These are phyloP conservation scores for Cyanoramphus novaezelandiae DNA, from an alignment of 2,113 vertebrate genomes.

Conservation along the genomic window DNA sequence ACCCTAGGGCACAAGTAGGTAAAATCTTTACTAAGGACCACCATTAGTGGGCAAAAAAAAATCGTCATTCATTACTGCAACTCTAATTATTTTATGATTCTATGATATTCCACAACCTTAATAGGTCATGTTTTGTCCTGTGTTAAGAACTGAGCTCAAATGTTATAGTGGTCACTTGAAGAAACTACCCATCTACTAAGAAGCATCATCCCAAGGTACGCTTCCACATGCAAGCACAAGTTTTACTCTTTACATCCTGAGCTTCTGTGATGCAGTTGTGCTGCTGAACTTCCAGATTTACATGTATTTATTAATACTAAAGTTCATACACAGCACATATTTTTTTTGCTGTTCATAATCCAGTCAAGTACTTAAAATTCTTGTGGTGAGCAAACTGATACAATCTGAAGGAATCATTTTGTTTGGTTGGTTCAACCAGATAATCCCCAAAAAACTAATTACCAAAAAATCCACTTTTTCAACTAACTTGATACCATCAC, in stretches of 20 bases:
- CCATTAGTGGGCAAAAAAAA: neutral
- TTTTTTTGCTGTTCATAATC: neutral
- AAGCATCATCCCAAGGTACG: neutral
- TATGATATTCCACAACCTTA: neutral
- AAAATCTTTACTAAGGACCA: neutral
- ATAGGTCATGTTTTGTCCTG: neutral
- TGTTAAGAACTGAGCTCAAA: neutral
- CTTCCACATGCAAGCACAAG: neutral
- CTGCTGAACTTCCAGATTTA: neutral
- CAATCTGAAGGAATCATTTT: accelerated
- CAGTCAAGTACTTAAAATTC: neutral
- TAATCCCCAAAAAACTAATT: neutral
- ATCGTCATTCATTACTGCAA: neutral
- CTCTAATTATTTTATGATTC: neutral
- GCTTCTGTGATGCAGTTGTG: neutral
- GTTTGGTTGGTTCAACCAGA: neutral
- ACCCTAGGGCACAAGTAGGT: neutral
- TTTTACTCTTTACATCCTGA: neutral
- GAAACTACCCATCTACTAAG: neutral
- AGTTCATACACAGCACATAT: neutral
- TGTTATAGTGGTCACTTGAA: neutral
- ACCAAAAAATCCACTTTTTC: neutral
- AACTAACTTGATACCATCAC: neutral
- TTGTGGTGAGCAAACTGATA: neutral
- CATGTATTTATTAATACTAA: neutral